A percentile compares a stretch with the other conserved stretches of the same genome.
Conservation (phyloP, 2,797 vertebrate genomes). For the Paedocypris micromegethes region DNA sequence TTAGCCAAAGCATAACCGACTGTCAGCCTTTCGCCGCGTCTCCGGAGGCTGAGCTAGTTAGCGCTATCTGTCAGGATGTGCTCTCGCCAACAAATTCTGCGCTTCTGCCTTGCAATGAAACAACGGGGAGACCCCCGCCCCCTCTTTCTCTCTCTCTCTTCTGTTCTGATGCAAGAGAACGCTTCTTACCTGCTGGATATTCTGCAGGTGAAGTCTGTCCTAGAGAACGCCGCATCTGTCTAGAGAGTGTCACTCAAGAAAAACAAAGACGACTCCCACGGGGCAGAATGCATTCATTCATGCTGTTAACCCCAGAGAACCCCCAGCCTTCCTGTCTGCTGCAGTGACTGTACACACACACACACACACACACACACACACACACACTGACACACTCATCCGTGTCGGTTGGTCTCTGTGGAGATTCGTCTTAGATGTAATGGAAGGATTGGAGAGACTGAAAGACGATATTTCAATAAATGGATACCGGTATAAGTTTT, state of each 20-base stretch:
- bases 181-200: conserved; percentile 63
- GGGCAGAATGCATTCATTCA: conserved; percentile 47
- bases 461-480: too few relatives aligned
- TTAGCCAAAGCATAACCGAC: conserved; percentile 64
- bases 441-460: too few relatives aligned
- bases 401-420: conserved; percentile 34
- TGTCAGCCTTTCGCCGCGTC: conserved; percentile 66
- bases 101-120: conserved; percentile 58
- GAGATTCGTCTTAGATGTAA: conserved; percentile 4
- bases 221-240: conserved; percentile 44
- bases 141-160: conserved; percentile 53
- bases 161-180: conserved; percentile 29
- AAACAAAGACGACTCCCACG: conserved; percentile 54
- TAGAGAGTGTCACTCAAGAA: conserved; percentile 58
- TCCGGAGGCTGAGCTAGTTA: conserved; percentile 65
- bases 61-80: conserved; percentile 64
- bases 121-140: conserved; percentile 58
- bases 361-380: conserved; percentile 9
- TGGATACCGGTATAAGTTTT: too few relatives aligned
- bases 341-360: conserved; percentile 25
- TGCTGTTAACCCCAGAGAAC: conserved; percentile 42
- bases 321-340: conserved; percentile 23
- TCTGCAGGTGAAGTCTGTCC: conserved; percentile 65
- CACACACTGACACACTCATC: not conserved
- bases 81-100: conserved; percentile 57